Base-by-base conservation (phyloP, 2,797 vertebrate genomes). In the Podarcis lilfordi region DNA sequence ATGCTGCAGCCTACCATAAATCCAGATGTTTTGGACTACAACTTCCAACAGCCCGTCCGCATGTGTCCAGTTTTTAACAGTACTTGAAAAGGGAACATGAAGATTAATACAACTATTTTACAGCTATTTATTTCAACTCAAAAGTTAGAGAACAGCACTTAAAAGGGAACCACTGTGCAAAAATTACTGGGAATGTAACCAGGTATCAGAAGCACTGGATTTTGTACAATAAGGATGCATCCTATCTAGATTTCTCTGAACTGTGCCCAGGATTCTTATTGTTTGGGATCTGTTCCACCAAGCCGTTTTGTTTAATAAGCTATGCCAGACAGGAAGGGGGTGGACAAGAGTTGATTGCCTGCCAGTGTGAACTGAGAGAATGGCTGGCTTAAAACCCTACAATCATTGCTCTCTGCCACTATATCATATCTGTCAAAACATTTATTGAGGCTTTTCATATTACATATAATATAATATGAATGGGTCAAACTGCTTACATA, bases 401-500 rank as follows among this genome's bases (percentile, higher is more conserved):
- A 66, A 55, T 81, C 6, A 85, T 85, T 85, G 75, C 21, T 68
- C 25, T 80, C 13, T 32, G n/a, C 8, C 10, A 75, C n/a, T 68
- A 32, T 27, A 68, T 85, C 55, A 76, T 74, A 55, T 59, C 25
- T 81, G 83, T 81, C 88, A 85, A 89, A 81, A 76, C 80, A 68
- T 80, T 68, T 66, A 85, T 89, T 85, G 85, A 75, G 15, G 59
- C 25, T 75, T 59, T 85, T 69, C 78, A 76, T 75, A 55, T 85
- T 75, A 66, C 74, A 75, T 85, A 76, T 89, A 81, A 81, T 85
- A 37, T 55, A 75, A 85, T 75, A 55, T 68, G 78, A 89, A 81
- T 81, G 76, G 71, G 79, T 85, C 88, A 81, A 71, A 32, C 61
- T 89, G 37, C 71, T 89, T 85, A 75, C 55, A 85, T 68, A 81